Evolutionary conservation across 2,888 invertebrate genomes (phyloP), one percentile per base, ranked within the genome.

Genomic region (Cotesia congregata): DNA sequence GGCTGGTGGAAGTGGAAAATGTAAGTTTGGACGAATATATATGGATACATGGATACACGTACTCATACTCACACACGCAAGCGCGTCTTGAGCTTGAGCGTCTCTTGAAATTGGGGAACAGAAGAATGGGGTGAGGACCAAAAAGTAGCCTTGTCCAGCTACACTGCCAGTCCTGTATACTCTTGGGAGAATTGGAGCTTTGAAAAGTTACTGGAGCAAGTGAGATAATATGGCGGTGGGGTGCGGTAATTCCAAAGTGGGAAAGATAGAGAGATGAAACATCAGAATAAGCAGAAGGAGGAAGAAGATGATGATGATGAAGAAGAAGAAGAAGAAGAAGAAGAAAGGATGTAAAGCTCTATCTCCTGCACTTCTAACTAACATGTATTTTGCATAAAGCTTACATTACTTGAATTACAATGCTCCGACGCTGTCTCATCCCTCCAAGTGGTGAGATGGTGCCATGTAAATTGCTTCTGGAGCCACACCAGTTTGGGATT

Each of bases 361-460:
- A 86, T 87, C 88, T 88, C 86, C 83, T 86, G 86, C 88, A 86
- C 87, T 88, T 85, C 88, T 88, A 88, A 88, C 88, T 88, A 88
- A 88, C 88, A 88, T 88, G 88, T 87, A 88, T 88, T 88, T 88
- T 88, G 88, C 88, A 88, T 88, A 88, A 88, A 88, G 88, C 88
- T 88, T 88, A 88, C 88, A 88, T 88, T 88, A 87, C 87, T 88
- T 88, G 88, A 88, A 88, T 88, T 88, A 88, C 88, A 88, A 87
- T 88, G 86, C 87, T 85, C 84, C 84, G 82, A 82, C 83, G 83
- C 83, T 82, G 85, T 84, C 85, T 86, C 86, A 80, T 85, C 82
- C 86, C 82, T 67, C 59, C 72, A 78, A 72, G 80, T 80, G 81
- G 80, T 83, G 84, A 85, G 84, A 86, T 83, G 85, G 85, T 85